Evolutionary conservation across 2,113 vertebrate genomes (phyloP), one percentile per base, ranked within the genome.

Genomic region (Oryzias javanicus): DNA sequence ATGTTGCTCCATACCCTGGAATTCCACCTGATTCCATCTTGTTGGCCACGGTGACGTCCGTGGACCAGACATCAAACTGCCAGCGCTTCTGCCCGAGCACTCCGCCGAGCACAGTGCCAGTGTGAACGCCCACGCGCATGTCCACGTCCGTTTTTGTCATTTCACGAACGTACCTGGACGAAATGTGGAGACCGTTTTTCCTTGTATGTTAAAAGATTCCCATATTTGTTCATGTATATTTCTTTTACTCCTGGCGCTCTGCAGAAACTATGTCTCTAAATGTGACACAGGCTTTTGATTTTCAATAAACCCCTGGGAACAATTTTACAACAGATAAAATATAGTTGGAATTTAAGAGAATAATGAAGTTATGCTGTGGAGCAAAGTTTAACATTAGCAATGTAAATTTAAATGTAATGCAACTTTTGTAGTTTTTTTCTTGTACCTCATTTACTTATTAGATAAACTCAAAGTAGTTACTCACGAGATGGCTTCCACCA

Each of bases 51-150:
- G 96, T 97, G 79, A 98, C 96, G 0, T 98, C 96, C 0, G 96
- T 98, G 41, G 96, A 98, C 96, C 96, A 98, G 25, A 98, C 96
- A 0, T 98, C 96, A 5, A 96, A 98, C 83, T 98, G 96, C 96
- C 96, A 98, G 42, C 95, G 94, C 76, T 95, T 98, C 91, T 98
- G 96, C 17, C 96, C 96, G 16, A 98, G 91, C 14, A 98, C 96
- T 0, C 96, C 96, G 0, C 96, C 96, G 61, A 98, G 91, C 60
- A 98, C 96, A 0, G 95, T 94, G 40, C 96, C 96, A 0, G 94
- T 94, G 90, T 98, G 96, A 42, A 98, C 96, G 0, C 96, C 96
- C 1, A 98, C 96, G 0, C 96, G 94, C 96, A 98, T 98, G 90
- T 98, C 95, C 86, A 98, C 96, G 0, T 93, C 93, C 0, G 95